phyloP scores from a whole-genome alignment of 2,888 invertebrate genomes.

The Pandemis cinnamomeana region DNA sequence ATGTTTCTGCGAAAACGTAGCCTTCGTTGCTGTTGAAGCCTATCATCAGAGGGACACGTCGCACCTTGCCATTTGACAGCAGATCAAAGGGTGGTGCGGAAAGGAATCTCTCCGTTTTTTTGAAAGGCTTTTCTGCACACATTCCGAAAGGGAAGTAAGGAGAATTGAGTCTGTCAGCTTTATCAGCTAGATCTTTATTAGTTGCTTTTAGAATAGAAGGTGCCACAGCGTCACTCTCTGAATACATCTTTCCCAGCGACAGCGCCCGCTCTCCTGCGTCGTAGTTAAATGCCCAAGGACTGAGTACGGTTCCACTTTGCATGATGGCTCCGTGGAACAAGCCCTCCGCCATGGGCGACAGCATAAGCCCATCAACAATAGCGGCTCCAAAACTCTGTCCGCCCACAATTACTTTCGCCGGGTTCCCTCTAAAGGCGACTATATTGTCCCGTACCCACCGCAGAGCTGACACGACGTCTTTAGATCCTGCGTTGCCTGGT shows the following conservation, averaged over 20 bases:
- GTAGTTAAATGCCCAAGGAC: slow-evolving; percentile 75
- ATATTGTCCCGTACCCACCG: slow-evolving; percentile 78
- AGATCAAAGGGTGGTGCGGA: slow-evolving; percentile 63
- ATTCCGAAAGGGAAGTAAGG: slow-evolving; percentile 73
- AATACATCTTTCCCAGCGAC: slow-evolving; percentile 50
- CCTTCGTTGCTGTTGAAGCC: slow-evolving; percentile 75
- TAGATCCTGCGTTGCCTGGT: slow-evolving; percentile 74
- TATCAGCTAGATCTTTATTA: slow-evolving; percentile 55
- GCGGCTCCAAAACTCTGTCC: slow-evolving; percentile 77
- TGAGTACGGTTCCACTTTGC: slow-evolving; percentile 72
- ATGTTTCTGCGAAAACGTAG: slow-evolving; percentile 66
- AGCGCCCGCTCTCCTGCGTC: slow-evolving; percentile 65
- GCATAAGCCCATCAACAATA: slow-evolving; percentile 65
- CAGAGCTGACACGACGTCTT: slow-evolving; percentile 70
- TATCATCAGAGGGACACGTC: slow-evolving; percentile 67
- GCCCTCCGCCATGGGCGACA: slow-evolving; percentile 62
- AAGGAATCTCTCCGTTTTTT: slow-evolving; percentile 65
- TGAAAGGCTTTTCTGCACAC: slow-evolving; percentile 65
- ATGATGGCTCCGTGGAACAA: slow-evolving; percentile 72
- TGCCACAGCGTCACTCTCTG: slow-evolving; percentile 47
- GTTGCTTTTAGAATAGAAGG: slow-evolving; percentile 51
- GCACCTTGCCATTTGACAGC: slow-evolving; percentile 53
- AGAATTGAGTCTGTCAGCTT: slow-evolving; percentile 56
- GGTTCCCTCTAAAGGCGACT: slow-evolving; percentile 73
- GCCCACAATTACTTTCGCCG: slow-evolving; percentile 65